Conservation (phyloP, 1,140 invertebrate species). For the Drosophila novamexicana region DNA sequence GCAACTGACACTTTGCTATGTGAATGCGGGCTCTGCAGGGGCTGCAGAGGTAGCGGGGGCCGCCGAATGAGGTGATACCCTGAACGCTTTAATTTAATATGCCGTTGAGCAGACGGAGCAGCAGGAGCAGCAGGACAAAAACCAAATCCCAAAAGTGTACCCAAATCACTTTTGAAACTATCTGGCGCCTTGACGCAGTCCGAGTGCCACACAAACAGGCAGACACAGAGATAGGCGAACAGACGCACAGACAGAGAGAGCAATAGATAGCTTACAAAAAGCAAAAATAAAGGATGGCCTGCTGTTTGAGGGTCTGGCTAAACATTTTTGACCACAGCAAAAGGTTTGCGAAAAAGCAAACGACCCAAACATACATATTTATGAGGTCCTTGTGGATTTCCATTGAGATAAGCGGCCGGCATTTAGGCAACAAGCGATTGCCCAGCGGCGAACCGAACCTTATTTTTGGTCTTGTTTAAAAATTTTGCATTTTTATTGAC, state of each 20-base stretch:
- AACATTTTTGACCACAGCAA: constrained; percentile 71
- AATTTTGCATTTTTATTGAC: constrained; percentile 46
- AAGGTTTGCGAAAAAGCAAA: constrained; percentile 41
- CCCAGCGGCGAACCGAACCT: constrained; percentile 34
- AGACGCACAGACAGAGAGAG: not conserved
- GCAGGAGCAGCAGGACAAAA: constrained; percentile 22
- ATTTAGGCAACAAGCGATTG: constrained; percentile 64
- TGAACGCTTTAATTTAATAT: constrained; percentile 81
- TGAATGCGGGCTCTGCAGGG: not conserved
- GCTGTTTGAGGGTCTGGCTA: constrained; percentile 26
- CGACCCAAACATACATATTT: constrained; percentile 66
- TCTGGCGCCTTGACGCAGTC: constrained; percentile 78
- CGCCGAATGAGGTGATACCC: constrained; percentile 38
- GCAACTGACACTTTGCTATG: constrained; percentile 72
- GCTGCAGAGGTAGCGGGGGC: no score
- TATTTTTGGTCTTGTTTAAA: constrained; percentile 32
- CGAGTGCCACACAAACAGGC: constrained; percentile 31
- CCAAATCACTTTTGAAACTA: constrained; percentile 83
- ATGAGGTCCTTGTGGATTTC: constrained; percentile 77
- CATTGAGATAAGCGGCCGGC: constrained; percentile 74
- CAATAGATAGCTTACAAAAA: constrained; percentile 5
- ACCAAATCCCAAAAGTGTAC: constrained; percentile 76
- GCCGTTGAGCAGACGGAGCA: constrained; percentile 65
- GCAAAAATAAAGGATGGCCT: not conserved
- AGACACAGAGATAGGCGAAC: not conserved